Conservation (phyloP, 2,888 invertebrate species). For the Temnothorax ravouxi region DNA sequence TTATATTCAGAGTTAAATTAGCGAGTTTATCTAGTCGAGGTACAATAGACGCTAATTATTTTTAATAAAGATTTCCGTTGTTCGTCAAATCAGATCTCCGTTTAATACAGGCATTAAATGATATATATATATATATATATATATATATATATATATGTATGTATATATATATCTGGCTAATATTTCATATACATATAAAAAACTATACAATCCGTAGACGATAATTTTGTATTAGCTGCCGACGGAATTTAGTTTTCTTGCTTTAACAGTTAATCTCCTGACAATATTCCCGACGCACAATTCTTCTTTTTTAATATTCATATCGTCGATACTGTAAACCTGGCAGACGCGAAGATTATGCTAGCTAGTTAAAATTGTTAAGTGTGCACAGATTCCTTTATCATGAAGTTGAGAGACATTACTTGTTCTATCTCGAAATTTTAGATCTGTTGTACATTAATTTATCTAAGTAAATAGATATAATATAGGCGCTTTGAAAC, state of each 20-base stretch:
- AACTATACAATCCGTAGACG: slow-evolving; percentile 81
- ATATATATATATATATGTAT: slow-evolving; percentile 52
- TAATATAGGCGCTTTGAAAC: neutral
- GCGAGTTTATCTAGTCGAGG: neutral
- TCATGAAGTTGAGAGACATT: slow-evolving; percentile 29
- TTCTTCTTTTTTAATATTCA: slow-evolving; percentile 61
- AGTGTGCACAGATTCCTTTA: slow-evolving; percentile 60
- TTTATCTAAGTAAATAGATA: slow-evolving; percentile 4
- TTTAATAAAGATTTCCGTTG: slow-evolving; percentile 9
- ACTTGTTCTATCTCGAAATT: neutral
- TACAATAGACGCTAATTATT: slow-evolving; percentile 46
- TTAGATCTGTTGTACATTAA: slow-evolving; percentile 19
- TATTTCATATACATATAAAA: slow-evolving; percentile 77
- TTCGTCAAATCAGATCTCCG: slow-evolving; percentile 60
- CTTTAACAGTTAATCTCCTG: slow-evolving; percentile 50
- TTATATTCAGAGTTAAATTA: slow-evolving; percentile 12
- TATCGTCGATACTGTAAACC: slow-evolving; percentile 56
- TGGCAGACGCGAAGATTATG: slow-evolving; percentile 51
- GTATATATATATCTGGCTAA: slow-evolving; percentile 73
- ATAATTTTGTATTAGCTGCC: slow-evolving; percentile 79
- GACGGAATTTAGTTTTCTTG: slow-evolving; percentile 70
- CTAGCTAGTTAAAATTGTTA: slow-evolving; percentile 51
- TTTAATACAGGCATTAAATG: slow-evolving; percentile 75
- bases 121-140: slow-evolving; percentile 65
- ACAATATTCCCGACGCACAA: slow-evolving; percentile 59